Conservation (phyloP, 2,113 vertebrate genomes). For the Pipa parva region DNA sequence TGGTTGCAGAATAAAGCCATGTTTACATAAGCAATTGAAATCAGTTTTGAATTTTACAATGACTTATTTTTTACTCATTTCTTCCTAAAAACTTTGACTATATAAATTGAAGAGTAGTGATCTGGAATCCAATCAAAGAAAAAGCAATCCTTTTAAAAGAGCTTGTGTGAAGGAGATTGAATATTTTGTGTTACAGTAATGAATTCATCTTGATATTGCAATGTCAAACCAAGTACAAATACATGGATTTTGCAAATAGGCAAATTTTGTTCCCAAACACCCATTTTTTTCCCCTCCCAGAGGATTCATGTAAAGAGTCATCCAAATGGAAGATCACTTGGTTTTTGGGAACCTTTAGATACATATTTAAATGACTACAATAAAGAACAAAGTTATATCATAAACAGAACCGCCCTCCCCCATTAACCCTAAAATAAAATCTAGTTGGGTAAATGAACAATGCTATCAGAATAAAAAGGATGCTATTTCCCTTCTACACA, state of each 20-base stretch:
- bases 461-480: not conserved
- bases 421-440: constrained; percentile 15
- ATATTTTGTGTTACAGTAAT: no score
- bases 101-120: no score
- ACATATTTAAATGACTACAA: constrained; percentile 2
- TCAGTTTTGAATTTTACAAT: no score
- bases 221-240: not conserved
- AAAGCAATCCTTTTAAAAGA: no score
- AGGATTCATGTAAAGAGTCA: not conserved
- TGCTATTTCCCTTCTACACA: not conserved
- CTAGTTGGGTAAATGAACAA: constrained; percentile 19
- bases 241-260: not conserved
- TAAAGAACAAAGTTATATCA: constrained; percentile 32
- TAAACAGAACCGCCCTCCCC: constrained; percentile 2
- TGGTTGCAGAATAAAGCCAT: no score
- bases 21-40: no score
- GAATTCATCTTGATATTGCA: not conserved
- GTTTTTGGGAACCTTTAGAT: constrained; percentile 10
- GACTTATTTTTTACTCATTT: no score
- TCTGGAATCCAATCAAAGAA: no score
- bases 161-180: no score
- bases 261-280: not conserved
- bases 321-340: not conserved
- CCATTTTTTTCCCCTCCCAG: not conserved
- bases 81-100: no score